Base-by-base conservation (phyloP, 2,113 vertebrate genomes). In the Coracopsis vasa region DNA sequence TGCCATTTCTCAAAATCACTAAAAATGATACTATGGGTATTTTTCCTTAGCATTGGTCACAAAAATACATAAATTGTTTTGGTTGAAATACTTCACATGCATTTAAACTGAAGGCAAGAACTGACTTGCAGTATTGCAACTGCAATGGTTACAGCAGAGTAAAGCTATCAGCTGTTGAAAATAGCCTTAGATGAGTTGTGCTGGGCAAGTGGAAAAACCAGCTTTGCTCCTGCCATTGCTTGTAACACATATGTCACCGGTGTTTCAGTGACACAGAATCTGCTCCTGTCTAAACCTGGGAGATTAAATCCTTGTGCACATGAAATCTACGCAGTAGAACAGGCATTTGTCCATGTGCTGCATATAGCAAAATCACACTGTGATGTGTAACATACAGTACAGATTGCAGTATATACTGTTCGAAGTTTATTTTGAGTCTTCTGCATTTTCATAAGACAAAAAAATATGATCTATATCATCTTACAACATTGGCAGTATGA, bases 381-480 rank as follows among this genome's bases (percentile, higher is more conserved):
- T 89, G 94, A 94, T 96, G 96, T 80, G 92, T 95, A 96, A 94
- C 96, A 96, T 93, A 97, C 69, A 94, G 96, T 96, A 96, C 94
- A 96, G 96, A 96, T 96, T 97, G 96, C 92, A 95, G 86, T 56
- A 94, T 96, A 97, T 96, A 96, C 94, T 96, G 92, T 93, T 94
- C 53, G 28, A 91, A 91, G 96, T 96, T 97, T 96, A 97, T 97
- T 97, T 97, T 96, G 92, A 96, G 95, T 95, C 95, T 96, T 92
- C 92, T 96, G 94, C 96, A 97, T 96, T 97, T 96, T 96, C 96
- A 96, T 96, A 96, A 96, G 96, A 95, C 66, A 96, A 97, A 97
- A 96, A 96, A 96, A 95, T 94, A 95, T 96, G 95, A 97, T 97
- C 96, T 96, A 96, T 96, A 96, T 96, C 95, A 96, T 97, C 94